These are phyloP conservation scores for Papilio gigon DNA, from an alignment of 2,888 invertebrate species.

Conservation along the genomic window DNA sequence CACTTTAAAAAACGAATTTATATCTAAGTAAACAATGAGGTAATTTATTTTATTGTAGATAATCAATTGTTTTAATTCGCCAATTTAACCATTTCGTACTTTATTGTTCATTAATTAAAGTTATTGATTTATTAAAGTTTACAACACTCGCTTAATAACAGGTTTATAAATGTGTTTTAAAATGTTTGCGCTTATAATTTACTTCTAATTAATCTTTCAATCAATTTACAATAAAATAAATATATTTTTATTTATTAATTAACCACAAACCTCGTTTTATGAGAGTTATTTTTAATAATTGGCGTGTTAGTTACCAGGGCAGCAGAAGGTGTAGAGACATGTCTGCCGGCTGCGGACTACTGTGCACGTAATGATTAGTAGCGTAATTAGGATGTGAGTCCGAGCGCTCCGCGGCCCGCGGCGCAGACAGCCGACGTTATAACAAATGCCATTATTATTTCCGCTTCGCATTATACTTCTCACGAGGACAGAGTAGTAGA, in stretches of 20 bases:
- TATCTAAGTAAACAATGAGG: background rate
- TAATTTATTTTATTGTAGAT: too few relatives aligned
- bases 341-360: slow-evolving; percentile 65
- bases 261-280: too few relatives aligned
- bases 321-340: slow-evolving; percentile 56
- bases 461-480: slow-evolving; percentile 72
- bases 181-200: background rate
- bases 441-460: slow-evolving; percentile 80
- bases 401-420: slow-evolving; percentile 64
- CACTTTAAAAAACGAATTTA: background rate
- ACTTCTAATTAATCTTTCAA: background rate
- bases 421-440: slow-evolving; percentile 66
- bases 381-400: slow-evolving; percentile 80
- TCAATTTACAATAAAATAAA: background rate
- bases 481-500: background rate
- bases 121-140: background rate
- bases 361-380: slow-evolving; percentile 79
- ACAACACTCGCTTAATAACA: background rate
- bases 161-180: background rate
- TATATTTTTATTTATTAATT: background rate
- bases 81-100: too few relatives aligned
- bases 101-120: background rate
- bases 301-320: slow-evolving; percentile 55
- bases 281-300: slow-evolving; percentile 27
- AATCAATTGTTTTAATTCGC: too few relatives aligned